Conservation (phyloP, 53 echinoderm and acorn worm species). For the Echinarachnius parma region DNA sequence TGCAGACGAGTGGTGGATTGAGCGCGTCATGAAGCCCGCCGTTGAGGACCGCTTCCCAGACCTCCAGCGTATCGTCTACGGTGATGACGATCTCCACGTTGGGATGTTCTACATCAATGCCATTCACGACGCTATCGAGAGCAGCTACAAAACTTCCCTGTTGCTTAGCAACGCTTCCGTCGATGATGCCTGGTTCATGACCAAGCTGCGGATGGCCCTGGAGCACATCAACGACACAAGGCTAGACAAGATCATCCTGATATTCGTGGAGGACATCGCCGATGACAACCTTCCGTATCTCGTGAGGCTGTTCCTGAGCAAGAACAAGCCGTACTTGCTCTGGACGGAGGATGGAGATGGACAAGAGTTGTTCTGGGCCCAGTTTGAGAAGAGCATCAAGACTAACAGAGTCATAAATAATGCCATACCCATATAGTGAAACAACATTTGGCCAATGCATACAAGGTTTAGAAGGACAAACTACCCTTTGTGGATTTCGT, state of each 20-base stretch:
- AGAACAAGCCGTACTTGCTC: constrained; percentile 26
- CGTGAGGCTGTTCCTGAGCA: constrained; percentile 28
- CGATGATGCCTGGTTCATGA: constrained; percentile 30
- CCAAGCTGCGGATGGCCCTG: constrained; percentile 27
- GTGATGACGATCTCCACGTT: constrained; percentile 9
- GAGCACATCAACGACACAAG: constrained; percentile 18
- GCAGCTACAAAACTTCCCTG: constrained; percentile 27
- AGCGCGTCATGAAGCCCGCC: constrained; percentile 9
- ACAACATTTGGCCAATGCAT: too few species aligned
- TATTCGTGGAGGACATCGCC: constrained; percentile 22
- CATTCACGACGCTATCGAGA: constrained; percentile 9
- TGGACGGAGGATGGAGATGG: constrained; percentile 33
- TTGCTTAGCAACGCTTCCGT: constrained; percentile 21
- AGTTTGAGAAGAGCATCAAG: constrained; percentile 24
- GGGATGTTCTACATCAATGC: constrained; percentile 26
- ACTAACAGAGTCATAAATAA: constrained; percentile 25
- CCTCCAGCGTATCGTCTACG: constrained; percentile 11
- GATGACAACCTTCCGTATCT: constrained; percentile 26
- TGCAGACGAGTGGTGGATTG: constrained; percentile 5
- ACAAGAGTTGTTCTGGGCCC: constrained; percentile 30
- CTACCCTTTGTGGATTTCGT: too few species aligned
- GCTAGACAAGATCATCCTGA: constrained; percentile 24
- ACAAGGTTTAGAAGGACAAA: too few species aligned
- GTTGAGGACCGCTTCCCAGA: constrained; percentile 16
- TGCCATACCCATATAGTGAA: constrained; percentile 12